A percentile compares a stretch with the other conserved stretches of the same genome.
Evolutionary conservation across 2,113 vertebrate species (phyloP).

Genomic region (Seriola aureovittata): DNA sequence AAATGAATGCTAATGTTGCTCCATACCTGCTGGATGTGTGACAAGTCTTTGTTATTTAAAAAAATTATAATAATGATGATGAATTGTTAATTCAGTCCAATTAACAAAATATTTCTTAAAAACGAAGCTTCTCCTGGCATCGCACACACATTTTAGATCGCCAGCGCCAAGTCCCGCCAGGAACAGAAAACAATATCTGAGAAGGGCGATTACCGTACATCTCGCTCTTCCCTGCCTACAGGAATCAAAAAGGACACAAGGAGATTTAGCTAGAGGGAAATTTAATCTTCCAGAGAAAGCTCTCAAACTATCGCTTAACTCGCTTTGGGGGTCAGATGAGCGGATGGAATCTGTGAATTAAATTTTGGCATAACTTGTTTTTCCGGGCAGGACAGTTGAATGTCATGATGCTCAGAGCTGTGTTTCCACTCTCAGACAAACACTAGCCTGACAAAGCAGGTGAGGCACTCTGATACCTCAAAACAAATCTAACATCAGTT

Average conservation of each 20-base stretch:
- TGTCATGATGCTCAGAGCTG: slow-evolving; percentile 44
- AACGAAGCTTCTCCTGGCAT: neutral
- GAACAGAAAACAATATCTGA: slow-evolving; percentile 34
- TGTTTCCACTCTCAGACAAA: slow-evolving; percentile 52
- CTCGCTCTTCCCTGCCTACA: slow-evolving; percentile 19
- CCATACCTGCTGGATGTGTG: too few relatives aligned
- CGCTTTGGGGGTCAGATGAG: slow-evolving; percentile 55
- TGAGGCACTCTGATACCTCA: slow-evolving; percentile 14
- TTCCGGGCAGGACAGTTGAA: slow-evolving; percentile 51
- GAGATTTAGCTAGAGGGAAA: slow-evolving; percentile 59
- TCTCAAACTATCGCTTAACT: slow-evolving; percentile 60
- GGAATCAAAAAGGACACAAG: slow-evolving; percentile 54
- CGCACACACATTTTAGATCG: neutral
- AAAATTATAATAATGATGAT: too few relatives aligned
- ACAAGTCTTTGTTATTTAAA: too few relatives aligned
- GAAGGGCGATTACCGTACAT: slow-evolving; percentile 28
- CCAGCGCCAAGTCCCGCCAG: neutral
- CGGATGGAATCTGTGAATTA: slow-evolving; percentile 63
- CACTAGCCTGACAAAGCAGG: slow-evolving; percentile 51
- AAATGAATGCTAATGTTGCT: too few relatives aligned
- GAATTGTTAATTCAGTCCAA: neutral
- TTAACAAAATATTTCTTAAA: neutral
- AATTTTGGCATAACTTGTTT: slow-evolving; percentile 58
- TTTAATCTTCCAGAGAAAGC: slow-evolving; percentile 65
- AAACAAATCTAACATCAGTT: slow-evolving; percentile 23